Evolutionary conservation across 2,113 vertebrate species (phyloP), one percentile per base, ranked within the genome.

Genomic region (Daubentonia madagascariensis): DNA sequence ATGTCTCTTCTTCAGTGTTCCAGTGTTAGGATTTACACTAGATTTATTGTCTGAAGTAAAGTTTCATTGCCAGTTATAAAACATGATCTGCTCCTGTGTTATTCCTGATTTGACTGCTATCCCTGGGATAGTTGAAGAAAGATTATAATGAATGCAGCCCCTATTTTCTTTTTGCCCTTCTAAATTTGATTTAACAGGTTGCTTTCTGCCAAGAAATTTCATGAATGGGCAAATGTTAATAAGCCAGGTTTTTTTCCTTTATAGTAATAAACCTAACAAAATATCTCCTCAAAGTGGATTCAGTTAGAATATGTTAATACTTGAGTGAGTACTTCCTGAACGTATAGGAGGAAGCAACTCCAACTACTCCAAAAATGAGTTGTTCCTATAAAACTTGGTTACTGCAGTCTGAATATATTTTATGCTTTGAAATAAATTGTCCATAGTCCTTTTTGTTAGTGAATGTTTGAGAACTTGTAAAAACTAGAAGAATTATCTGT

Each of bases 1-100:
- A 30, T 5, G 17, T 79, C 50, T 92, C 80, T 80, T 96, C 85
- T 89, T 97, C 65, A 85, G 75, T 57, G 79, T 96, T 91, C 90
- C 81, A 85, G 2, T 54, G 30, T 86, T 86, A 89, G 65, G 81
- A 75, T 97, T 92, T 96, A 94, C 54, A 91, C 72, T 85, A 68
- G 95, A 91, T 97, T 85, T 94, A 96, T 93, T 83, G 87, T 89
- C 91, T 95, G 80, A 91, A 91, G 80, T 95, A 79, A 98, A 97
- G 90, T 96, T 96, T 95, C 96, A 72, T 32, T 91, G 95, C 95
- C 61, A 86, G 93, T 96, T 97, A 70, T 80, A 94, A 98, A 98
- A 97, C 63, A 96, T 67, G 59, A 94, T 94, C 95, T 59, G 43
- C 73, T 85, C 89, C 76, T 73, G 54, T 97, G 79, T 61, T 97